Evolutionary conservation across 2,888 invertebrate species (phyloP).

Genomic region (Galeopsomyia nigrocyanea): DNA sequence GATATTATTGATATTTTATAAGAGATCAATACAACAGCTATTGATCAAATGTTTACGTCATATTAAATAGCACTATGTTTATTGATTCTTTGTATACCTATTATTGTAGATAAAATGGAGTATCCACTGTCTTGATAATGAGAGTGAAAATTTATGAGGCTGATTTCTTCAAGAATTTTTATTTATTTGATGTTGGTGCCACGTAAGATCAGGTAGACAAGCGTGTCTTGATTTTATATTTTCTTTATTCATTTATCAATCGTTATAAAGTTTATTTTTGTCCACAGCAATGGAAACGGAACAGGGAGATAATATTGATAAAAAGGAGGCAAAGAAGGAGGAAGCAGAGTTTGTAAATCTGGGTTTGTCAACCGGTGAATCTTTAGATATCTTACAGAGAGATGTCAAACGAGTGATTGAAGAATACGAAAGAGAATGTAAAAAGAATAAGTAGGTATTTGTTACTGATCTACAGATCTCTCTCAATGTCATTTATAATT

Average conservation of each 20-base stretch:
- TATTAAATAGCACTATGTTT: background rate
- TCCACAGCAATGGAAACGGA: slow-evolving; percentile 34
- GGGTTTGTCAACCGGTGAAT: slow-evolving; percentile 78
- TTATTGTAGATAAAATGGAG: too few relatives aligned
- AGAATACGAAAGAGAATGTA: slow-evolving; percentile 75
- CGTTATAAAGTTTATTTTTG: too few relatives aligned
- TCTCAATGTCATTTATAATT: too few relatives aligned
- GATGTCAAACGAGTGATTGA: slow-evolving; percentile 78
- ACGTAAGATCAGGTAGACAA: slow-evolving; percentile 1
- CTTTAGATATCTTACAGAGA: slow-evolving; percentile 78
- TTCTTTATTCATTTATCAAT: too few relatives aligned
- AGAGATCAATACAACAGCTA: too few relatives aligned
- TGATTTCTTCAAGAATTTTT: too few relatives aligned
- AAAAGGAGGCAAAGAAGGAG: slow-evolving; percentile 32
- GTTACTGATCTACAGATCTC: background rate
- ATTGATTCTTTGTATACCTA: background rate
- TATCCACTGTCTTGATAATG: too few relatives aligned
- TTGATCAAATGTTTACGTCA: too few relatives aligned
- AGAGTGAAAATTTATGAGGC: too few relatives aligned
- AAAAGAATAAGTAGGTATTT: slow-evolving; percentile 70
- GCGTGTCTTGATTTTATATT: too few relatives aligned
- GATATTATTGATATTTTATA: background rate
- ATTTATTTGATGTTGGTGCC: too few relatives aligned
- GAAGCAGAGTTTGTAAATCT: slow-evolving; percentile 43
- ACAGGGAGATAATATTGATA: slow-evolving; percentile 26